These are phyloP conservation scores for Eumacrocentrus americanus DNA, from an alignment of 2,888 invertebrate genomes.

Conservation along the genomic window DNA sequence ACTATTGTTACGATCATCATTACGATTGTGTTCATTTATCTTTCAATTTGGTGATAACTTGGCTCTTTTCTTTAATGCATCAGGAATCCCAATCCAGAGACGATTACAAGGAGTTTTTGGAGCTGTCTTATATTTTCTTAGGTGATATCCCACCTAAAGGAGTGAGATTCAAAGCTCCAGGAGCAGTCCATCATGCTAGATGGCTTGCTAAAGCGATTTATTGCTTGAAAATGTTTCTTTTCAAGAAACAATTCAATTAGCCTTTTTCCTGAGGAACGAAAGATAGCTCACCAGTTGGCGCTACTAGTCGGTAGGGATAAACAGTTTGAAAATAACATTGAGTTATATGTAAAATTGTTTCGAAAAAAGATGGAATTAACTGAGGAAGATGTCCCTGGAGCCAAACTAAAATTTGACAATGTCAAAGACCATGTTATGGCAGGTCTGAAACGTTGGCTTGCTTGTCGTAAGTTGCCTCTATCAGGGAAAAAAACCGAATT, in stretches of 20 bases:
- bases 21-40: too few species aligned
- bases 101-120: constrained; percentile 25
- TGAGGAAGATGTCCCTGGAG: constrained; percentile 25
- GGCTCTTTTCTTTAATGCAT: too few species aligned
- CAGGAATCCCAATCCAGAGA: constrained; percentile 20
- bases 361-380: constrained; percentile 18
- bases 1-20: too few species aligned
- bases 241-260: constrained; percentile 25
- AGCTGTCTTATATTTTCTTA: constrained; percentile 25
- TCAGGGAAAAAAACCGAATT: constrained; percentile 15
- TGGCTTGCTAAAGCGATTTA: constrained; percentile 25
- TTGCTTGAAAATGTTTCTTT: constrained; percentile 24
- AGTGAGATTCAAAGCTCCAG: constrained; percentile 17
- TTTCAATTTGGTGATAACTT: too few species aligned
- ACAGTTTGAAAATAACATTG: constrained; percentile 2
- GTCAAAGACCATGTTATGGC: constrained; percentile 20
- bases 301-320: constrained; percentile 27
- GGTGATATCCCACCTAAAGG: constrained; percentile 1
- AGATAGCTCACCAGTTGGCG: constrained; percentile 15
- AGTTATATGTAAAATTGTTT: constrained; percentile 6
- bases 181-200: constrained; percentile 21
- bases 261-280: constrained; percentile 23
- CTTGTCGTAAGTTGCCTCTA: constrained; percentile 20
- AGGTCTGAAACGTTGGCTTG: constrained; percentile 18
- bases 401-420: constrained; percentile 21